phyloP scores from a whole-genome alignment of 2,888 invertebrate genomes.

The Prosapia bicincta region DNA sequence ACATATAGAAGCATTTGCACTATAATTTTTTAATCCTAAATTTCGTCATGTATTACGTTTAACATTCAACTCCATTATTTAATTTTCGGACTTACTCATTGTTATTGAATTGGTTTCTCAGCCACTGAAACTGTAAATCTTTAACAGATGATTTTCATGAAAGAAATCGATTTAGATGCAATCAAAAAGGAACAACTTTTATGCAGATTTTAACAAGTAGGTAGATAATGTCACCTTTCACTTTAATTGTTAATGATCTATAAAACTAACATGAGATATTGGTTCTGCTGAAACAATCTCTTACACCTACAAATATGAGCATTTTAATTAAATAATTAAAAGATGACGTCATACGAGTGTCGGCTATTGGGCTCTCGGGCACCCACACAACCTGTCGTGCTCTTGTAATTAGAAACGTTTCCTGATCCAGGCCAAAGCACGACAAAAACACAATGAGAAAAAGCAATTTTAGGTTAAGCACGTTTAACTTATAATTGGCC shows the following conservation, averaged over 20 bases:
- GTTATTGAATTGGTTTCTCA: too few species aligned
- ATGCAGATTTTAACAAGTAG: not conserved
- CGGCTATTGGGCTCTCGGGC: not conserved
- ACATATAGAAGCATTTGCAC: too few species aligned
- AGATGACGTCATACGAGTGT: not conserved
- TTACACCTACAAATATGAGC: not conserved
- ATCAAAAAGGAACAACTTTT: not conserved
- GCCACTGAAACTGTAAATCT: too few species aligned
- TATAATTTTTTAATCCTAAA: too few species aligned
- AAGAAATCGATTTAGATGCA: too few species aligned
- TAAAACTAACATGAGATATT: not conserved
- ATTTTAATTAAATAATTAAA: not conserved
- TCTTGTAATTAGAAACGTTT: not conserved
- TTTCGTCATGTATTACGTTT: too few species aligned
- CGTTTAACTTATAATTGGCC: not conserved
- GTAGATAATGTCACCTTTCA: not conserved
- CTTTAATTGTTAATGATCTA: not conserved
- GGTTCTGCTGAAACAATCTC: not conserved
- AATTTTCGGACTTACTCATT: too few species aligned
- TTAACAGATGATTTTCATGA: too few species aligned
- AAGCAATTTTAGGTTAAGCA: not conserved
- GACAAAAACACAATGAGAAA: not conserved
- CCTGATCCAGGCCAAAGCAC: not conserved
- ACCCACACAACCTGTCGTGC: constrained; percentile 1
- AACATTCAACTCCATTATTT: too few species aligned